Conservation (phyloP, 2,888 invertebrate species). For the Epinotia bilunana region DNA sequence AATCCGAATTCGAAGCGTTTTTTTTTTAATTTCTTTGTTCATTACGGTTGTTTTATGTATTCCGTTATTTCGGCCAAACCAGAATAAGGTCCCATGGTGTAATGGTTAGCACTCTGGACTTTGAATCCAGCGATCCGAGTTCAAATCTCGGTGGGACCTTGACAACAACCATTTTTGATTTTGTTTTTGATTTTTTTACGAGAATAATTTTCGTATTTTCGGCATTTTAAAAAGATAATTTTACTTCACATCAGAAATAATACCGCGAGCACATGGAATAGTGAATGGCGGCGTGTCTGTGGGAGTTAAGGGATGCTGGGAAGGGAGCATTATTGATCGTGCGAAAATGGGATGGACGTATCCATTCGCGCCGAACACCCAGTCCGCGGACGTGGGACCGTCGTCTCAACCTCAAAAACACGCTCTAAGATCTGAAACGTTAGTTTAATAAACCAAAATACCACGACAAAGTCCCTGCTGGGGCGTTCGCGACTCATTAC, state of each 20-base stretch:
- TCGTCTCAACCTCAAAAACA: slow-evolving; percentile 75
- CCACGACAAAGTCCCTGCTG: slow-evolving; percentile 51
- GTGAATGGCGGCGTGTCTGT: slow-evolving; percentile 57
- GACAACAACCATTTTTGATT: slow-evolving; percentile 36
- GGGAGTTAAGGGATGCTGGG: slow-evolving; percentile 82
- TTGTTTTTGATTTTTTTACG: slow-evolving; percentile 24
- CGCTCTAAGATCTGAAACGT: slow-evolving; percentile 69
- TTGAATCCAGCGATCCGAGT: slow-evolving; percentile 85
- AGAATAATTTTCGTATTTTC: slow-evolving; percentile 1
- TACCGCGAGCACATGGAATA: slow-evolving; percentile 36
- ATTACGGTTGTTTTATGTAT: slow-evolving; percentile 11
- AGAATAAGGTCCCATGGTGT: slow-evolving; percentile 81
- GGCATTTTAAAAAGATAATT: neutral
- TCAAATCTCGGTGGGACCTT: slow-evolving; percentile 84
- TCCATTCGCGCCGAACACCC: slow-evolving; percentile 80
- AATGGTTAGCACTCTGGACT: slow-evolving; percentile 86
- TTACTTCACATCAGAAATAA: slow-evolving; percentile 5
- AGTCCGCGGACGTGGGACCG: slow-evolving; percentile 78
- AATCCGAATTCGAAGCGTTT: neutral
- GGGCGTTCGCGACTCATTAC: slow-evolving; percentile 49
- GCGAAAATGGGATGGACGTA: slow-evolving; percentile 82
- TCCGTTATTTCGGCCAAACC: slow-evolving; percentile 45
- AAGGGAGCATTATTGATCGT: slow-evolving; percentile 85
- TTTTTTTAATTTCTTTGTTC: slow-evolving; percentile 9
- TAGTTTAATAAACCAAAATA: slow-evolving; percentile 63